Percentiles rank a stretch among this genome's conserved stretches.
phyloP scores from a whole-genome alignment of 2,888 invertebrate genomes.

The Phengaris alcon region DNA sequence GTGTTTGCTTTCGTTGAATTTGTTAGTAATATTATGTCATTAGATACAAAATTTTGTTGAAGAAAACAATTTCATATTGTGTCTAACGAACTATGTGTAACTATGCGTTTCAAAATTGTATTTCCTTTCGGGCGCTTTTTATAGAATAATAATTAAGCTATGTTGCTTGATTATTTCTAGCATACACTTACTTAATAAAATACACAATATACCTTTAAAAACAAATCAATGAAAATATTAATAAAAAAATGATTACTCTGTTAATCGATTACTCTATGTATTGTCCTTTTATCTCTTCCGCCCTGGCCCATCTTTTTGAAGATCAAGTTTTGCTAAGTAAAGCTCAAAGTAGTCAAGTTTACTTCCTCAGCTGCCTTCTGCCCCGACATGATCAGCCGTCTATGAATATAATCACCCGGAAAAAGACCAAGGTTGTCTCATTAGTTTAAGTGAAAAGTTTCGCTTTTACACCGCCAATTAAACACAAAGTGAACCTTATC shows the following conservation, averaged over 20 bases:
- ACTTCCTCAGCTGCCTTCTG: conserved; percentile 37
- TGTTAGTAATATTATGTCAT: neutral
- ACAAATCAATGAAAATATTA: too few relatives aligned
- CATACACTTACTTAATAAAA: too few relatives aligned
- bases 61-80: neutral
- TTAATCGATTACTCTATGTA: conserved; percentile 27
- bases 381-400: conserved; percentile 50
- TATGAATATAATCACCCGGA: conserved; percentile 68
- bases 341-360: conserved; percentile 33
- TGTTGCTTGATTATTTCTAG: neutral
- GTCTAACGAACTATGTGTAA: neutral
- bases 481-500: conserved; percentile 26
- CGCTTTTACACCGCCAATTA: conserved; percentile 51
- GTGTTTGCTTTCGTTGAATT: neutral
- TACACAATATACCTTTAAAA: too few relatives aligned
- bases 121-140: too few relatives aligned
- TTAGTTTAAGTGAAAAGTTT: conserved; percentile 58
- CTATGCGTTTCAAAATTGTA: too few relatives aligned
- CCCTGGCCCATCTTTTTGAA: conserved; percentile 28
- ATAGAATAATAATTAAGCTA: neutral
- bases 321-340: conserved; percentile 30
- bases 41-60: too few relatives aligned
- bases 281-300: conserved; percentile 26
- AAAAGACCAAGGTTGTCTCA: conserved; percentile 48
- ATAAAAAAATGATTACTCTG: neutral